A percentile compares a stretch with the other conserved stretches of the same genome.
phyloP scores from a whole-genome alignment of 2,888 invertebrate species.

The Hydropsyche betteni region DNA sequence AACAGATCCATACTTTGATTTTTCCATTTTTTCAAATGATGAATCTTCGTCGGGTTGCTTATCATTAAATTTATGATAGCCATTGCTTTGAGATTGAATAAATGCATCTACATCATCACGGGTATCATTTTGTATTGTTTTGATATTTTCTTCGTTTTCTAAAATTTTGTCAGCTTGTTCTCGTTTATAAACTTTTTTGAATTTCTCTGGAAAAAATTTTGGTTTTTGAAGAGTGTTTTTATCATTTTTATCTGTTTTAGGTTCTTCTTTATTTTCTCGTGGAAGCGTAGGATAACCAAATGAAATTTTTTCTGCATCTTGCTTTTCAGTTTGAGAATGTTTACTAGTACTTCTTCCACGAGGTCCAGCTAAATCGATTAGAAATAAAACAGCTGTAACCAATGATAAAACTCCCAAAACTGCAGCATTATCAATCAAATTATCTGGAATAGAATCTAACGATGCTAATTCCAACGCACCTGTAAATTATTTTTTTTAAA shows the following conservation, averaged over 20 bases:
- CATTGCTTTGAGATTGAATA: slow-evolving; percentile 56
- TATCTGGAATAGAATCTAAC: slow-evolving; percentile 74
- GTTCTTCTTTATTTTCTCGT: slow-evolving; percentile 49
- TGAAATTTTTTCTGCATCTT: slow-evolving; percentile 54
- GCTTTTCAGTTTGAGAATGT: slow-evolving; percentile 58
- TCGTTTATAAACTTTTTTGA: slow-evolving; percentile 36
- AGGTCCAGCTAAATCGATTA: slow-evolving; percentile 73
- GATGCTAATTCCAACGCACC: slow-evolving; percentile 76
- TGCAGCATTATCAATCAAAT: slow-evolving; percentile 75
- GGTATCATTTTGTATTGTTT: neutral
- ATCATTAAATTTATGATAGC: slow-evolving; percentile 57
- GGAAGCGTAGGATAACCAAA: slow-evolving; percentile 53
- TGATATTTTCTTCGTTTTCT: slow-evolving; percentile 29
- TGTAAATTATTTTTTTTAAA: slow-evolving; percentile 53
- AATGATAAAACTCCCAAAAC: slow-evolving; percentile 75
- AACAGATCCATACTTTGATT: slow-evolving; percentile 63
- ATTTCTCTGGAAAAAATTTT: slow-evolving; percentile 48
- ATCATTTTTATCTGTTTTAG: slow-evolving; percentile 45
- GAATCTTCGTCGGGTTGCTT: slow-evolving; percentile 55
- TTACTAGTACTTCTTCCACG: slow-evolving; percentile 60
- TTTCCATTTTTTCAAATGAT: slow-evolving; percentile 54
- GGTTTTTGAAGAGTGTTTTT: slow-evolving; percentile 36
- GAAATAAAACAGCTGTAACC: slow-evolving; percentile 73
- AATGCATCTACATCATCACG: slow-evolving; percentile 55
- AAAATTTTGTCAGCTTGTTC: slow-evolving; percentile 12